phyloP scores from a whole-genome alignment of 2,113 vertebrate species.

The Ancistrus triradiatus region DNA sequence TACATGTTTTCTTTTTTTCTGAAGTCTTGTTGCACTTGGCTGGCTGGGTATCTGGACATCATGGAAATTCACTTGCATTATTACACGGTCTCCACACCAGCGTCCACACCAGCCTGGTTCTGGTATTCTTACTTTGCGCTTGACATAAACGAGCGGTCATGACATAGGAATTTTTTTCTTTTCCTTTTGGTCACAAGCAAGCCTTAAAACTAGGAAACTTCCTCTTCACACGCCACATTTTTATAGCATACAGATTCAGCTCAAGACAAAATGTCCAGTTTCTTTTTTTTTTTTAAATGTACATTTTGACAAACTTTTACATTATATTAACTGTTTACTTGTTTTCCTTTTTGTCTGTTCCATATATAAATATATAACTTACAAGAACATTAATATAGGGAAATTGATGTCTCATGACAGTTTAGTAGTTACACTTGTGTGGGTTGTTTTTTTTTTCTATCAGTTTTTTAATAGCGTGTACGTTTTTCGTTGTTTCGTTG shows the following conservation, averaged over 20 bases:
- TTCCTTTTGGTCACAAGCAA: conserved; percentile 83
- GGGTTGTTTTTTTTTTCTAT: conserved; percentile 73
- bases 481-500: conserved; percentile 58
- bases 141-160: conserved; percentile 45
- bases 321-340: conserved; percentile 88
- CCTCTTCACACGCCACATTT: conserved; percentile 79
- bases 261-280: conserved; percentile 85
- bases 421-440: conserved; percentile 81
- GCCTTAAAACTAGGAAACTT: conserved; percentile 84
- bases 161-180: conserved; percentile 70
- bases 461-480: conserved; percentile 64
- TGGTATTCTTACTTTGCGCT: conserved; percentile 32
- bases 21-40: conserved; percentile 86
- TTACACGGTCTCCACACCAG: conserved; percentile 12
- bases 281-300: no score
- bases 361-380: conserved; percentile 65
- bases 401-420: conserved; percentile 81
- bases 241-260: conserved; percentile 71
- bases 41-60: conserved; percentile 66
- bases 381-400: conserved; percentile 73
- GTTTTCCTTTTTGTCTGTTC: conserved; percentile 73
- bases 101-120: conserved; percentile 35
- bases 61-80: background rate
- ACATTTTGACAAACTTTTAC: conserved; percentile 86
- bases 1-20: conserved; percentile 77